Base-by-base conservation (phyloP, 2,113 vertebrate genomes). In the Halcyon malimbica region DNA sequence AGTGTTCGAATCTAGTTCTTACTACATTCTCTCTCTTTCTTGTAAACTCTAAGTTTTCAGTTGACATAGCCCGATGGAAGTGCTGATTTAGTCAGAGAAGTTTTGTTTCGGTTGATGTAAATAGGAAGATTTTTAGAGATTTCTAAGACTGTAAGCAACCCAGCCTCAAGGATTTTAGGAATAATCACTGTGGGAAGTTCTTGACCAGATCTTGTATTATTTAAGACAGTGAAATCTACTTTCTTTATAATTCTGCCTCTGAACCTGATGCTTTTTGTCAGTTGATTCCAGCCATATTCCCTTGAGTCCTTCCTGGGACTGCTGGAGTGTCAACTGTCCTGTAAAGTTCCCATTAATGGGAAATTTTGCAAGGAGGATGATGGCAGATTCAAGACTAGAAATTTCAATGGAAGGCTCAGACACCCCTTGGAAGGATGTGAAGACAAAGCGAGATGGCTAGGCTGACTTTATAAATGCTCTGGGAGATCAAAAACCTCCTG, bases 201-300 rank as follows among this genome's bases (percentile, higher is more conserved):
- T 86, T 91, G 31, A 77, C 23, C 60, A 57, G 33, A 42, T 63
- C 50, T 69, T 75, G 7, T 41, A 37, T 94, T 81, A 44, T 95
- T 94, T 93, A 65, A 88, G 81, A 70, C 14, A 76, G 29, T 65
- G 65, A 88, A 95, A 73, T 91, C 42, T 92, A 21, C 39, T 88
- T 84, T 79, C 59, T 83, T 31, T 74, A 4, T 46, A 60, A 37
- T 92, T 95, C 29, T 41, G 35, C 71, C 70, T 70, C 26, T 71
- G 83, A 80, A 62, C 7, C 29, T 78, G 73, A 63, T 75, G 73
- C 0, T 1, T 90, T 71, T 75, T 74, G 77, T 56, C 83, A 71
- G 79, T 84, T 93, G 62, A 71, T 90, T 88, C 71, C 64, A 60
- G 18, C 3, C 0, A 2, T 16, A 12, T 68, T 94, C 41, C 56